Evolutionary conservation across 2,888 invertebrate genomes (phyloP).

Genomic region (Sesia apiformis): DNA sequence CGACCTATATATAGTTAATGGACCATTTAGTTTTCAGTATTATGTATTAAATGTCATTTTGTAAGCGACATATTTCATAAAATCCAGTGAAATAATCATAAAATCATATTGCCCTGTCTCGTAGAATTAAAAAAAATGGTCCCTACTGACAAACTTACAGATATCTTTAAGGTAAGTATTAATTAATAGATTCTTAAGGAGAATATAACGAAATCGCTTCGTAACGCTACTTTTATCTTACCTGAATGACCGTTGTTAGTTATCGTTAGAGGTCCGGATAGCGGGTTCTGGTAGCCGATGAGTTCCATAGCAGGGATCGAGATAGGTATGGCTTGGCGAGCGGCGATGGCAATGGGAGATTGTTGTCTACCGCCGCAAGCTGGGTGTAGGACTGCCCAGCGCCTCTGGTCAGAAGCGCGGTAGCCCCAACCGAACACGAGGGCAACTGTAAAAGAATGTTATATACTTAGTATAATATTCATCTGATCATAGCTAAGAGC

Average conservation of each 20-base stretch:
- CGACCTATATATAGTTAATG: too few species aligned
- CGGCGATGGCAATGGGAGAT: constrained; percentile 79
- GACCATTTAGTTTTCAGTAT: too few species aligned
- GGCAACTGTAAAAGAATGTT: constrained; percentile 24
- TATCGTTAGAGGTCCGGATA: constrained; percentile 77
- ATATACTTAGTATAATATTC: neutral
- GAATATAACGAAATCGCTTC: too few species aligned
- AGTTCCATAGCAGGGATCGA: constrained; percentile 82
- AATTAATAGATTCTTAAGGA: too few species aligned
- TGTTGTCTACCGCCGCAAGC: constrained; percentile 79
- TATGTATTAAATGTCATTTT: too few species aligned
- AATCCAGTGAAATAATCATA: too few species aligned
- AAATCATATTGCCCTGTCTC: too few species aligned
- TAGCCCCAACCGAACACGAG: constrained; percentile 72
- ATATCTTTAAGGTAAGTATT: too few species aligned
- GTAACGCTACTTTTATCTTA: constrained; percentile 19
- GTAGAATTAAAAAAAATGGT: too few species aligned
- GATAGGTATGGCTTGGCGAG: constrained; percentile 75
- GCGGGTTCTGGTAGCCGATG: constrained; percentile 80
- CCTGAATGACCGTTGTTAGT: constrained; percentile 84
- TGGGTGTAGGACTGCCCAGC: constrained; percentile 77
- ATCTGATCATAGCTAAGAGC: too few species aligned
- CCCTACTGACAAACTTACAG: too few species aligned
- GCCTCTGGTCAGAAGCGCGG: constrained; percentile 76
- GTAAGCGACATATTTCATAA: too few species aligned